A percentile compares a stretch with the other conserved stretches of the same genome.
These are phyloP conservation scores for Crossaster papposus DNA, from an alignment of 53 echinoderm and acorn worm species.

Conservation along the genomic window DNA sequence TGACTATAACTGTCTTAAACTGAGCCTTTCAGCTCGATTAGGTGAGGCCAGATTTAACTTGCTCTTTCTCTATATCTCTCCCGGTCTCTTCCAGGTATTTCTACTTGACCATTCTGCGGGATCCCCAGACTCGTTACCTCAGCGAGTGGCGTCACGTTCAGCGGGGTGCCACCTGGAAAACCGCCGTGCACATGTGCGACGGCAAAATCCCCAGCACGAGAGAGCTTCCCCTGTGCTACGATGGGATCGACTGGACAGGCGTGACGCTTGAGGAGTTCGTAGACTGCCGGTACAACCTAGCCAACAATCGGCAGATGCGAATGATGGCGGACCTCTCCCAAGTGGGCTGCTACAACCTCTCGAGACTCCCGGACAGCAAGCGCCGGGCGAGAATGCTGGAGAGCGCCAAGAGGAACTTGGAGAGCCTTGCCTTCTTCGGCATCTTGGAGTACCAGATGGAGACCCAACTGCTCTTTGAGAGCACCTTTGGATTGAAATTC, in stretches of 20 bases:
- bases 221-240: conserved; percentile 75
- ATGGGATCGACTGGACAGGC: conserved; percentile 72
- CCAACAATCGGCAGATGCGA: conserved; percentile 83
- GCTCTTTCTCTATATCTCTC: too few relatives aligned
- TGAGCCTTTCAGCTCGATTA: too few relatives aligned
- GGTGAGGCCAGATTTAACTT: too few relatives aligned
- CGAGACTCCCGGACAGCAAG: conserved; percentile 66
- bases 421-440: conserved; percentile 82
- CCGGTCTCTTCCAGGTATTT: conserved; percentile 75
- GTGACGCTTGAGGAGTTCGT: conserved; percentile 84
- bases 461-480: conserved; percentile 87
- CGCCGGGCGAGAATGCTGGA: conserved; percentile 70
- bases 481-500: conserved; percentile 82
- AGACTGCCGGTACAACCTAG: conserved; percentile 80
- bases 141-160: conserved; percentile 95
- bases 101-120: conserved; percentile 87
- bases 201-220: conserved; percentile 64
- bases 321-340: conserved; percentile 89
- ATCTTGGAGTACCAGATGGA: conserved; percentile 84
- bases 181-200: conserved; percentile 83
- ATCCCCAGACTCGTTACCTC: conserved; percentile 79
- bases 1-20: too few relatives aligned
- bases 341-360: conserved; percentile 85
- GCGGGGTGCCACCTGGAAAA: conserved; percentile 91
- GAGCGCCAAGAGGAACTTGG: conserved; percentile 83